phyloP scores from a whole-genome alignment of 1,140 invertebrate species.

The Drosophila fuyamai region DNA sequence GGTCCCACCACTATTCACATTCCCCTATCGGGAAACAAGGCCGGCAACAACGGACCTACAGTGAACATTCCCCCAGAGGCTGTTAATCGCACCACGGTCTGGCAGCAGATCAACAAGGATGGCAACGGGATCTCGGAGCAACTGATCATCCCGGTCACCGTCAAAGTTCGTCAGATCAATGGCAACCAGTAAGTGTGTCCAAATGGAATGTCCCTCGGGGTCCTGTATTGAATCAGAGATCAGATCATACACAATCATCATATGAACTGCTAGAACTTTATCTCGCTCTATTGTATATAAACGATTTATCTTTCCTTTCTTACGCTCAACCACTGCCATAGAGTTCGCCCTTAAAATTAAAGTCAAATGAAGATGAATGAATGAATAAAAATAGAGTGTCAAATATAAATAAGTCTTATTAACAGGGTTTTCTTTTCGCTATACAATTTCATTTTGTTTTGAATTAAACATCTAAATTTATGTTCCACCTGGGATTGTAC shows the following conservation, averaged over 20 bases:
- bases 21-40: constrained; percentile 86
- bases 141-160: constrained; percentile 70
- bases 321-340: neutral
- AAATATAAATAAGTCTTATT: no score
- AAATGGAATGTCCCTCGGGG: neutral
- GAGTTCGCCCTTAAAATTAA: neutral
- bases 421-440: no score
- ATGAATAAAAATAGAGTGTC: no score
- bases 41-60: constrained; percentile 90
- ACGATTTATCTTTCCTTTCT: neutral
- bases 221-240: neutral
- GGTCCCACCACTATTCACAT: constrained; percentile 81
- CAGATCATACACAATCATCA: constrained; percentile 1
- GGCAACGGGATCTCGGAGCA: constrained; percentile 76
- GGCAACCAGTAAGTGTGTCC: constrained; percentile 81
- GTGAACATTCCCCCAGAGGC: constrained; percentile 96
- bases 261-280: constrained; percentile 26
- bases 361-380: no score
- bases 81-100: constrained; percentile 96
- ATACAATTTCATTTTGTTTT: no score
- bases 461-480: no score
- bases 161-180: constrained; percentile 82
- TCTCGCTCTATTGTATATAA: constrained; percentile 27
- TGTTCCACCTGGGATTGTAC: no score
- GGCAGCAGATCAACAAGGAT: constrained; percentile 93